Evolutionary conservation across 2,888 invertebrate species (phyloP), one percentile per base, ranked within the genome.

Genomic region (Agrilus cyanescens): DNA sequence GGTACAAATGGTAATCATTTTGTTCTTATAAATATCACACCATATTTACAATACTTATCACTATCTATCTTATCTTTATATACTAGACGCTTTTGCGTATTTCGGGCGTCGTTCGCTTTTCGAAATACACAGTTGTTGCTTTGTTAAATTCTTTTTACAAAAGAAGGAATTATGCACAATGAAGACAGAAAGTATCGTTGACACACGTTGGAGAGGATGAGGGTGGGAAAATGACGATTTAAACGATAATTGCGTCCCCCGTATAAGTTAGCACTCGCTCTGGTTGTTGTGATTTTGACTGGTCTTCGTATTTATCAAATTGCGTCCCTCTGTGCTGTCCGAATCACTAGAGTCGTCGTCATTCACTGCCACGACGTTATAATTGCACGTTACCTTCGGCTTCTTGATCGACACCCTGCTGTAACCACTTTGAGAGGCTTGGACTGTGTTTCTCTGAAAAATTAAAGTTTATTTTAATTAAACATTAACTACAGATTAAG

Each of bases 371-470:
- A 67, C 67, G 44, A 68, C 66, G 48, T 67, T 68, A 56, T 68
- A 68, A 50, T 68, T 67, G 53, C 68, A 68, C 38, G 67, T 67
- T 41, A 68, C 67, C 55, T 66, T 67, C 36, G 68, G 67, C 48
- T 68, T 67, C 52, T 65, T 65, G 50, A 68, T 68, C 34, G 68
- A 68, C 44, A 68, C 66, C 53, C 61, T 60, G 56, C 63, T 68
- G 55, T 65, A 67, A 41, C 62, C 63, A 16, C 61, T 49, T 47
- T 62, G 63, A 30, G 54, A 49, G 34, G 57, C 51, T 49, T 63
- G 62, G 43, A 65, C 55, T 53, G 59, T 66, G 47, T 59, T 67
- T 53, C 57, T 61, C 66, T 66, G 57, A 2, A 59, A 60, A 47
- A 50, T 46, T 46, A 41, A 44, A 44, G 37, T 13, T 38, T 32